Evolutionary conservation across 2,797 vertebrate genomes (phyloP).

Genomic region (Amniataba percoides): DNA sequence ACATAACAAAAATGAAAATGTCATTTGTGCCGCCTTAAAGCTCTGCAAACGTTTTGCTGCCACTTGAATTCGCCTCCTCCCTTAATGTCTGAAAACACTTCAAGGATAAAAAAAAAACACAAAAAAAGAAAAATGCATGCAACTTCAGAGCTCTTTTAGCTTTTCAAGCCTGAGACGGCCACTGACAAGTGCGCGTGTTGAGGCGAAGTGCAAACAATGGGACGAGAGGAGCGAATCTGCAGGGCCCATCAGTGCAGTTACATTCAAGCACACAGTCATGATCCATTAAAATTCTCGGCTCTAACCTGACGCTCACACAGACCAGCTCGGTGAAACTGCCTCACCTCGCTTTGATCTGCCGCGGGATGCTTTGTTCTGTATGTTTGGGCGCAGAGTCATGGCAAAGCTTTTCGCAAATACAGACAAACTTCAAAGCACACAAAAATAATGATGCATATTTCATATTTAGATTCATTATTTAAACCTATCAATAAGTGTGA

Average conservation of each 20-base stretch:
- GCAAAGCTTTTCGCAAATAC: constrained; percentile 54
- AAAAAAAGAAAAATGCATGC: neutral
- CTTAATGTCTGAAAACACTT: too few species aligned
- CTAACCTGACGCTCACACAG: constrained; percentile 51
- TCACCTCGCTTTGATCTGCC: constrained; percentile 73
- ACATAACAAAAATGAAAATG: constrained; percentile 37
- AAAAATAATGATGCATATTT: constrained; percentile 68
- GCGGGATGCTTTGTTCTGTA: constrained; percentile 53
- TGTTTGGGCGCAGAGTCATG: constrained; percentile 46
- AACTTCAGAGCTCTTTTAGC: constrained; percentile 4
- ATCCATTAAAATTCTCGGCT: constrained; percentile 58
- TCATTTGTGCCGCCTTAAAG: constrained; percentile 24
- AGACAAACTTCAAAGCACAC: constrained; percentile 73
- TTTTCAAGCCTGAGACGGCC: constrained; percentile 15
- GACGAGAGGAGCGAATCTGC: constrained; percentile 41
- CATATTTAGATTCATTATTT: constrained; percentile 70
- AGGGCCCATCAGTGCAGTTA: constrained; percentile 39
- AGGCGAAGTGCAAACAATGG: constrained; percentile 40
- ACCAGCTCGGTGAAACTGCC: constrained; percentile 46
- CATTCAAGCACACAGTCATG: constrained; percentile 42
- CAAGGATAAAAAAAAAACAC: too few species aligned
- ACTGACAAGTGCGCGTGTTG: constrained; percentile 3
- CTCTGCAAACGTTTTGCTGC: constrained; percentile 29
- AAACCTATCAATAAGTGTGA: constrained; percentile 58
- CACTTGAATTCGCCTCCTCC: constrained; percentile 11